phyloP scores from a whole-genome alignment of 2,888 invertebrate genomes.

The Psylliodes chrysocephalus region DNA sequence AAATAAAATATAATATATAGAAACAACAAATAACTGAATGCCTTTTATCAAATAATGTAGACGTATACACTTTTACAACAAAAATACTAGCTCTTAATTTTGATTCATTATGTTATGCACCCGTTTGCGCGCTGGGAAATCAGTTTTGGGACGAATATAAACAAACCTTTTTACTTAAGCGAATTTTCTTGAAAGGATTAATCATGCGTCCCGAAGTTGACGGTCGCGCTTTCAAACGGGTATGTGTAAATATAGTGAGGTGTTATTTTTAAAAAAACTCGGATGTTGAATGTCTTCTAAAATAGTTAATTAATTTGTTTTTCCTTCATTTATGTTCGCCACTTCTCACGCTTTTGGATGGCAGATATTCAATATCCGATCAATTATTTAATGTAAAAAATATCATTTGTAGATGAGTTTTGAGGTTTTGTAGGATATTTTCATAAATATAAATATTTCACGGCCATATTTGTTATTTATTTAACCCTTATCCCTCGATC shows the following conservation, averaged over 20 bases:
- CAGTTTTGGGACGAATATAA: constrained; percentile 19
- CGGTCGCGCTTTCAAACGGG: constrained; percentile 15
- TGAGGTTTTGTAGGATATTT: constrained; percentile 65
- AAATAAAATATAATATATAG: constrained; percentile 55
- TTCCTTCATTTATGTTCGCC: constrained; percentile 46
- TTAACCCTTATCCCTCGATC: constrained; percentile 3
- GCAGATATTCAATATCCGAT: constrained; percentile 55
- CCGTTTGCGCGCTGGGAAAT: constrained; percentile 16
- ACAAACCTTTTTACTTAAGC: constrained; percentile 6
- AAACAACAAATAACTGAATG: constrained; percentile 65
- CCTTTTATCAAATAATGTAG: constrained; percentile 65
- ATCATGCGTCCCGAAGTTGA: not conserved
- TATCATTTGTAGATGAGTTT: constrained; percentile 64
- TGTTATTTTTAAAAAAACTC: constrained; percentile 60
- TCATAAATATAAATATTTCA: constrained; percentile 66
- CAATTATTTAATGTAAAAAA: constrained; percentile 60
- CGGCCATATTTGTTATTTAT: constrained; percentile 48
- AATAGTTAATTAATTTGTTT: constrained; percentile 40
- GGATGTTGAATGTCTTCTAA: constrained; percentile 53
- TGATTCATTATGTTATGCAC: constrained; percentile 49
- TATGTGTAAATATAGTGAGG: constrained; percentile 55
- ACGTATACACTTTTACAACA: constrained; percentile 65
- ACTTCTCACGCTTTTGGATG: constrained; percentile 49
- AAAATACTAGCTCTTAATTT: constrained; percentile 62
- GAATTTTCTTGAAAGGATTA: not conserved